phyloP scores from a whole-genome alignment of 1,140 invertebrate species.

The Drosophila bipectinata region DNA sequence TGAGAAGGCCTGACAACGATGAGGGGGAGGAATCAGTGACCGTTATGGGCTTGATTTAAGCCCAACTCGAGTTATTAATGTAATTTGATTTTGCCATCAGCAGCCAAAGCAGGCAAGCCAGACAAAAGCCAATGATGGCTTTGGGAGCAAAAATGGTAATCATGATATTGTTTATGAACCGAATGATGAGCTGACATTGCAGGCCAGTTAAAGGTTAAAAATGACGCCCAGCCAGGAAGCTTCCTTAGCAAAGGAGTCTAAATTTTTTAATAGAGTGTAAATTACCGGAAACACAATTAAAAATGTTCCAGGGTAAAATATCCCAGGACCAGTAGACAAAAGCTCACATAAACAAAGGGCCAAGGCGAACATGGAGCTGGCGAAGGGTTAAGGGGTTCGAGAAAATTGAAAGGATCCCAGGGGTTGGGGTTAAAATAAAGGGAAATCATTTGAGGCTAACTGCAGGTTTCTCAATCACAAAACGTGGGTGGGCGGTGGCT shows the following conservation, averaged over 20 bases:
- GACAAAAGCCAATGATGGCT: conserved; percentile 49
- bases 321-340: conserved; percentile 20
- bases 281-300: conserved; percentile 79
- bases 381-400: conserved; percentile 1
- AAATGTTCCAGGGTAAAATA: conserved; percentile 47
- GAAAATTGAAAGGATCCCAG: too few relatives aligned
- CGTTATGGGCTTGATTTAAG: conserved; percentile 54
- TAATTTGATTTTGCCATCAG: conserved; percentile 65
- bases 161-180: conserved; percentile 28
- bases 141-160: conserved; percentile 7
- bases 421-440: conserved; percentile 16
- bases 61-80: conserved; percentile 71
- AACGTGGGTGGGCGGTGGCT: conserved; percentile 8
- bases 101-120: conserved; percentile 14
- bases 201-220: conserved; percentile 10
- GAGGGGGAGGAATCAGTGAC: conserved; percentile 3
- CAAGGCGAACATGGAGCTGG: conserved; percentile 17
- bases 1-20: conserved; percentile 1
- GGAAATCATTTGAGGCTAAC: conserved; percentile 42
- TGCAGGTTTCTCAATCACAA: conserved; percentile 35
- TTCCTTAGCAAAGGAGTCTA: conserved; percentile 30
- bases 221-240: not conserved
- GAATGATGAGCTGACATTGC: conserved; percentile 6
- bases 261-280: conserved; percentile 77
- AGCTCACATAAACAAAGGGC: conserved; percentile 31